Conservation (phyloP, 2,797 vertebrate genomes). For the Corythornis leucogaster region DNA sequence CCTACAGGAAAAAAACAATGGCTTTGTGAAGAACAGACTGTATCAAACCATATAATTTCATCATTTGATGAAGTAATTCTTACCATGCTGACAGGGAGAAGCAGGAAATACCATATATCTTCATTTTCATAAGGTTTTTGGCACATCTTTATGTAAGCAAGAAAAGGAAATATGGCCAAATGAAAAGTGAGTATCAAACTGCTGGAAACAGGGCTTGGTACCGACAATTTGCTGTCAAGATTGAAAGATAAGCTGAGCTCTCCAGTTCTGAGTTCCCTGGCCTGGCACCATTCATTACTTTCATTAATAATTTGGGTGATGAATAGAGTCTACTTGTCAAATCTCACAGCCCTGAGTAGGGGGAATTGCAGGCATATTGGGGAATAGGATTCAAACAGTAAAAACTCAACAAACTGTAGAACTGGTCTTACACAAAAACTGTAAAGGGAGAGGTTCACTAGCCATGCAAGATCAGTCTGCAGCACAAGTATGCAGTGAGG, state of each 20-base stretch:
- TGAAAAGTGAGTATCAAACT: not conserved
- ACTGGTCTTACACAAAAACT: not conserved
- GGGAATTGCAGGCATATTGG: not conserved
- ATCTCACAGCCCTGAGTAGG: not conserved
- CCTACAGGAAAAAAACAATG: not conserved
- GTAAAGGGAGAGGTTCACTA: not conserved
- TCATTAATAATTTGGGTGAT: not conserved
- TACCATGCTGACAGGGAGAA: slow-evolving; percentile 3
- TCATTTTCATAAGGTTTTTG: slow-evolving; percentile 2
- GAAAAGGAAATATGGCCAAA: not conserved
- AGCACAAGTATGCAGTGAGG: not conserved
- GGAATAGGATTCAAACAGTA: not conserved
- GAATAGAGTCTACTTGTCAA: not conserved
- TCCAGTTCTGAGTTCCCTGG: not conserved
- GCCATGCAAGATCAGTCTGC: not conserved
- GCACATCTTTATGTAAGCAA: not conserved
- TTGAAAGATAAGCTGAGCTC: not conserved
- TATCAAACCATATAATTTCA: slow-evolving; percentile 31
- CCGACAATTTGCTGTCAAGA: slow-evolving; percentile 8
- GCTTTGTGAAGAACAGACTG: slow-evolving; percentile 2
- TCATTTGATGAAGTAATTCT: slow-evolving; percentile 36
- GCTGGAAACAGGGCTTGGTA: not conserved
- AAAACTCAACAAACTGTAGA: not conserved
- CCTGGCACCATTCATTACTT: not conserved
- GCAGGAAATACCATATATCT: not conserved